These are phyloP conservation scores for Crotalus horridus DNA, from an alignment of 2,113 vertebrate species.

Conservation along the genomic window DNA sequence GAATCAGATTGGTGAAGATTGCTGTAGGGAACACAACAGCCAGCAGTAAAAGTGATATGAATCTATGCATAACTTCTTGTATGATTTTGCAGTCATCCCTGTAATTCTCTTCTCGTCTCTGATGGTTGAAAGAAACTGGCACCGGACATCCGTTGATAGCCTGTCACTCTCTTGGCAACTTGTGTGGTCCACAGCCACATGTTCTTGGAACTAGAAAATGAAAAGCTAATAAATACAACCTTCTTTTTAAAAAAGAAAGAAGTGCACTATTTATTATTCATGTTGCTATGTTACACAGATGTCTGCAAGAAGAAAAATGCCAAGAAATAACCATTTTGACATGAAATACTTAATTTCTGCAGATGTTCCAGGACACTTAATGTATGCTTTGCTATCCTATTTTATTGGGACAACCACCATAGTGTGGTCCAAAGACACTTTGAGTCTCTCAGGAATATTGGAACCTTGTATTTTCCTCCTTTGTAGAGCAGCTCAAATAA, in stretches of 20 bases:
- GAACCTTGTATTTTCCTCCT: not conserved
- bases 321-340: not conserved
- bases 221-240: not conserved
- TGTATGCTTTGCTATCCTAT: not conserved
- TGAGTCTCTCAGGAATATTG: not conserved
- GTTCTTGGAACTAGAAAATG: not conserved
- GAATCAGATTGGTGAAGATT: not conserved
- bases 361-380: not conserved
- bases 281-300: constrained; percentile 22
- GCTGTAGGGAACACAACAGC: not conserved
- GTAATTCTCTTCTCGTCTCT: not conserved
- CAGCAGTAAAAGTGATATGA: not conserved
- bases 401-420: not conserved
- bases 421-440: not conserved
- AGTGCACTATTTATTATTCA: constrained; percentile 1
- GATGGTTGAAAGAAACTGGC: not conserved
- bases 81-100: not conserved
- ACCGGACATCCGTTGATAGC: not conserved
- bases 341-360: not conserved
- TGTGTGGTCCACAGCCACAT: not conserved
- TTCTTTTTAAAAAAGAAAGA: not conserved
- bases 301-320: not conserved
- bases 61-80: not conserved
- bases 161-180: not conserved
- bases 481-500: not conserved